Percentiles rank a stretch among this genome's conserved stretches.
Conservation (phyloP, 2,113 vertebrate genomes). For the Ceyx melanurus region DNA sequence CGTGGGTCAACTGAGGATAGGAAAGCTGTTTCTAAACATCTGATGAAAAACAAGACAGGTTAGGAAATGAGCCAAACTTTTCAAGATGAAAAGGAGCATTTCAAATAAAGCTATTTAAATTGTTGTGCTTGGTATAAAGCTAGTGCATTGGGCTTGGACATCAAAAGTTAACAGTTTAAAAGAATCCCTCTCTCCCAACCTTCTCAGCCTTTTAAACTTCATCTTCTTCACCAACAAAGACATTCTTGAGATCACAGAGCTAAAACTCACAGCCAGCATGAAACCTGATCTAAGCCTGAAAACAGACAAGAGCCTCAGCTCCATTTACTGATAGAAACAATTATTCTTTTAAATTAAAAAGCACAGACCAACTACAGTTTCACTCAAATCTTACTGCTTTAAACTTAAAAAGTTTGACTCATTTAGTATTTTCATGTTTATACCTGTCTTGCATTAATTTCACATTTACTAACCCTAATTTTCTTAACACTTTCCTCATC, state of each 20-base stretch:
- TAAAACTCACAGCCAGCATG: slow-evolving; percentile 49
- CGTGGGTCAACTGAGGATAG: slow-evolving; percentile 15
- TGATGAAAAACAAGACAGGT: slow-evolving; percentile 27
- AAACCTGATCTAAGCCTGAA: slow-evolving; percentile 69
- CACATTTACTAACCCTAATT: neutral
- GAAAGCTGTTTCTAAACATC: slow-evolving; percentile 50
- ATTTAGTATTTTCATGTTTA: slow-evolving; percentile 17
- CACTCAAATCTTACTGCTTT: slow-evolving; percentile 7
- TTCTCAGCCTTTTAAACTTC: slow-evolving; percentile 65
- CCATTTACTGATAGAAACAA: slow-evolving; percentile 36
- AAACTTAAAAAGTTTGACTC: slow-evolving; percentile 30
- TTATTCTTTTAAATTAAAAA: slow-evolving; percentile 62
- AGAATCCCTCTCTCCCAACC: slow-evolving; percentile 37
- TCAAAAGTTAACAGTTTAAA: slow-evolving; percentile 73
- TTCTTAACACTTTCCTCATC: neutral
- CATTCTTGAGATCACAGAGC: slow-evolving; percentile 65
- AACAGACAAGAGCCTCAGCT: slow-evolving; percentile 45
- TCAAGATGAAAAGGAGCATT: slow-evolving; percentile 68
- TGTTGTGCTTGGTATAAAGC: slow-evolving; percentile 52
- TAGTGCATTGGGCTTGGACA: slow-evolving; percentile 59
- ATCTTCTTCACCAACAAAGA: slow-evolving; percentile 70
- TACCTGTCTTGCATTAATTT: neutral
- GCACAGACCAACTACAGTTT: slow-evolving; percentile 51
- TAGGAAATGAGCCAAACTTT: slow-evolving; percentile 60
- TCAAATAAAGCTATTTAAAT: slow-evolving; percentile 61